Base-by-base conservation (phyloP, 2,888 invertebrate species). In the Tiliacea citrago region DNA sequence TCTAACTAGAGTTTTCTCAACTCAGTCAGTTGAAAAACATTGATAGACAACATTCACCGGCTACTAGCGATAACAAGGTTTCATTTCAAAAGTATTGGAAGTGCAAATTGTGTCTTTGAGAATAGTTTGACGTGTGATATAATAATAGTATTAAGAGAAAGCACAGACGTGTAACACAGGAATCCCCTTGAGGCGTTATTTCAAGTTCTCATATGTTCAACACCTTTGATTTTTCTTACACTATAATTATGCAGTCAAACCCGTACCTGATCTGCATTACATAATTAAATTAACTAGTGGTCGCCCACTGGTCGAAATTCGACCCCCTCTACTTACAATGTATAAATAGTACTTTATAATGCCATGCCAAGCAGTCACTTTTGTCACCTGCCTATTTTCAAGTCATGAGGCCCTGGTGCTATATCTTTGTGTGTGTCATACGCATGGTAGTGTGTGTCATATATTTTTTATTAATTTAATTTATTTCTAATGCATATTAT, bases 171-270 rank as follows among this genome's bases (percentile, higher is more conserved):
- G 49, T 68, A 73, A 58, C 66, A 57, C 47, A 29, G 68, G 81
- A 73, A 83, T 81, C 45, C 68, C 73, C 81, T 61, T 45, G 42
- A 71, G 75, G 76, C 84, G 53, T 62, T 58, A 81, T 49, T 61
- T 65, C 68, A 65, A 84, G 66, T 66, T 66, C 61, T 70, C 60
- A 58, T 47, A 24, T 7, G 9, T n/a, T n/a, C n/a, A 80, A 71
- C 63, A 61, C 47, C 71, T 63, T 66, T 42, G 18, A 74, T 61
- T n/a, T n/a, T n/a, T 78, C 55, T 55, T 13, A 65, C 66, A 53
- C 81, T 65, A 39, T 72, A 81, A 84, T 80, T 63, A 74, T 57
- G 68, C 24, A 42, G 16, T 21, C 7, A 66, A 79, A 70, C 61
- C 39, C 42, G 39, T 51, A 47, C n/a, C 53, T 58, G 61, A 49